Conservation (phyloP, 2,888 invertebrate genomes). For the Spodoptera exigua region DNA sequence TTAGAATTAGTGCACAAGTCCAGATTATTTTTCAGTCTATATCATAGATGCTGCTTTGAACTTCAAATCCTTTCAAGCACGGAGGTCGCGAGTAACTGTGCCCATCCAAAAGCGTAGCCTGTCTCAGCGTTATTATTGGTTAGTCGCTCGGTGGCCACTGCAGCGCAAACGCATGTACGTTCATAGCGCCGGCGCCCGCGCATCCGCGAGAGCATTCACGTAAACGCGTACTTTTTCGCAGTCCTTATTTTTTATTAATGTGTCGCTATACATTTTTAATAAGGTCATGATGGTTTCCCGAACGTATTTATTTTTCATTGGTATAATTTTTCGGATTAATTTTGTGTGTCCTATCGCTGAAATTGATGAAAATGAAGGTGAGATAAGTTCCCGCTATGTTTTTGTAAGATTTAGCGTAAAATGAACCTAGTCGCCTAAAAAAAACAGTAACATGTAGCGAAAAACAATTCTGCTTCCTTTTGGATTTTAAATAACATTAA, state of each 20-base stretch:
- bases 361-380: conserved; percentile 82
- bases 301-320: conserved; percentile 73
- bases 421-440: no score
- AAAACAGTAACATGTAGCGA: no score
- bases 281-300: conserved; percentile 67
- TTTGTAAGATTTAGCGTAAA: no score
- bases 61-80: conserved; percentile 65
- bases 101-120: conserved; percentile 63
- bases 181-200: conserved; percentile 36
- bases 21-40: conserved; percentile 10
- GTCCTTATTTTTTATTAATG: conserved; percentile 35
- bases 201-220: conserved; percentile 57
- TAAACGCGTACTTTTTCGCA: conserved; percentile 38
- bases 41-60: conserved; percentile 33
- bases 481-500: no score
- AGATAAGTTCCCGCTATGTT: conserved; percentile 50
- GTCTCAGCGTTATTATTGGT: conserved; percentile 54
- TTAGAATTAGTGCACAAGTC: background rate
- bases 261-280: conserved; percentile 52
- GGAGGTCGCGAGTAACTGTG: conserved; percentile 64
- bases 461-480: no score
- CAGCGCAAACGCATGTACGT: conserved; percentile 65
- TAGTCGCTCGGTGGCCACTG: conserved; percentile 65
- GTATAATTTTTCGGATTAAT: conserved; percentile 77
- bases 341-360: conserved; percentile 80